A percentile compares a stretch with the other conserved stretches of the same genome.
Evolutionary conservation across 1,140 invertebrate genomes (phyloP).

Genomic region (Hypsibius dujardini): DNA sequence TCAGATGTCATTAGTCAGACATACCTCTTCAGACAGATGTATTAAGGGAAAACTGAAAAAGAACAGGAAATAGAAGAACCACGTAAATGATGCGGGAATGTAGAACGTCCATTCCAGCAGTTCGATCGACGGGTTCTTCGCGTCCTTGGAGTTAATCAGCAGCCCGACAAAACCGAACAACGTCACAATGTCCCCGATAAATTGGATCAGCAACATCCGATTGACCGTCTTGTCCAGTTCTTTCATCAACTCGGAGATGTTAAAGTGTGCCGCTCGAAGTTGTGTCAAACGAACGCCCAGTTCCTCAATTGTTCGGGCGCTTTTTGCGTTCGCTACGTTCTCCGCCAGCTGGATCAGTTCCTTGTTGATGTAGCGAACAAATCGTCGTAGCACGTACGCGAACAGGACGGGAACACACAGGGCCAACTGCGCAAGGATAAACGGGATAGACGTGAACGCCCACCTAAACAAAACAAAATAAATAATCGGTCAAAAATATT

Average conservation of each 20-base stretch:
- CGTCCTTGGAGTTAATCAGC: neutral
- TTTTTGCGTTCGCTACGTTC: neutral
- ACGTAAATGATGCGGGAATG: neutral
- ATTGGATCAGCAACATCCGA: neutral
- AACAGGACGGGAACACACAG: constrained; percentile 13
- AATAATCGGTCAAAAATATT: no score
- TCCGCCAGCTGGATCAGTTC: neutral
- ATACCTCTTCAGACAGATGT: neutral
- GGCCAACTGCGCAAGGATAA: neutral
- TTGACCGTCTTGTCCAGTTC: neutral
- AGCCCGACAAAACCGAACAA: neutral
- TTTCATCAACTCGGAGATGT: neutral
- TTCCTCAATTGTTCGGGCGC: neutral
- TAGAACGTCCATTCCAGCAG: constrained; percentile 11
- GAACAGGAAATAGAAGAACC: neutral
- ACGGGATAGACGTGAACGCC: neutral
- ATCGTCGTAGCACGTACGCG: neutral
- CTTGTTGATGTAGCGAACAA: constrained; percentile 2
- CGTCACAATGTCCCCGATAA: neutral
- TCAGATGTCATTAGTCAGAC: neutral
- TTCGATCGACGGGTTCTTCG: neutral
- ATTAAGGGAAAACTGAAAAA: constrained; percentile 14
- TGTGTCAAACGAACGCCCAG: neutral
- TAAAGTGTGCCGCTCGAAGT: constrained; percentile 5
- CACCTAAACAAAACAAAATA: neutral